phyloP scores from a whole-genome alignment of 2,797 vertebrate genomes.

The Morus bassanus region DNA sequence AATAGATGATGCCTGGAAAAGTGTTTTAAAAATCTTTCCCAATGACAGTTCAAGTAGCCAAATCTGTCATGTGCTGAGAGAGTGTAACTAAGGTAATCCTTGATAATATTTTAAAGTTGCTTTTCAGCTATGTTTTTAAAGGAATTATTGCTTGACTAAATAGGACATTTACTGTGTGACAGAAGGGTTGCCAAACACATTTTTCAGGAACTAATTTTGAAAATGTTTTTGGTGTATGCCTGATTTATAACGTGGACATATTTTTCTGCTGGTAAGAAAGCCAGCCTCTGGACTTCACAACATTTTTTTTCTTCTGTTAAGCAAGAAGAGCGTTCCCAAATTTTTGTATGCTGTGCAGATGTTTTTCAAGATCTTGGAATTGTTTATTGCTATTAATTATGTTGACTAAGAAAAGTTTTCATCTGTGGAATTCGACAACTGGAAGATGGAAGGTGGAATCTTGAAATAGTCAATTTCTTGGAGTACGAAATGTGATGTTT shows the following conservation, averaged over 20 bases:
- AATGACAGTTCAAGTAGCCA: neutral
- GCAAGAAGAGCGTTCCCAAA: neutral
- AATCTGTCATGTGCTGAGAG: neutral
- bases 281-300: neutral
- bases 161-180: neutral
- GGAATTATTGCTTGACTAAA: neutral
- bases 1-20: neutral
- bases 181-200: neutral
- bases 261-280: neutral
- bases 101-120: neutral
- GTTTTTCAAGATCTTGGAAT: neutral
- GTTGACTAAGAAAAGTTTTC: neutral
- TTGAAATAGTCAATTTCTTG: neutral
- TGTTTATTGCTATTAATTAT: neutral
- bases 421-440: neutral
- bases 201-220: constrained; percentile 1
- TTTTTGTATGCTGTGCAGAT: neutral
- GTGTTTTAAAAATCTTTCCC: neutral
- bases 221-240: neutral
- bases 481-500: neutral
- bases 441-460: neutral
- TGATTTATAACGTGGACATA: neutral
- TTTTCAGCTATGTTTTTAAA: neutral
- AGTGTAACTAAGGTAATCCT: neutral
- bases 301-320: neutral